phyloP scores from a whole-genome alignment of 2,113 vertebrate genomes.

The Cavia porcellus region DNA sequence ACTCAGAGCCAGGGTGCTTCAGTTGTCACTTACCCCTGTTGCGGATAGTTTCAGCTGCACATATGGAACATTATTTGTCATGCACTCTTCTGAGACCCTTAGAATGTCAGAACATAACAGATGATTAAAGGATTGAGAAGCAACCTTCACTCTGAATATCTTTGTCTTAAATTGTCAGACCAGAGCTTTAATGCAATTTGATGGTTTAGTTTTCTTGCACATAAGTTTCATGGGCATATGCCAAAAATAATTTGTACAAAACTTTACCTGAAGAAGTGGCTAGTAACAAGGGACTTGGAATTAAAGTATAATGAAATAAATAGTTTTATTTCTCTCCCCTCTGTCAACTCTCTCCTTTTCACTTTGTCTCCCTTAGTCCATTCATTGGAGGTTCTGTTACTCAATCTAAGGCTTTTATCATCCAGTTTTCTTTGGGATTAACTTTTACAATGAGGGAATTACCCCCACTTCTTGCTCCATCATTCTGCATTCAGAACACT shows the following conservation, averaged over 20 bases:
- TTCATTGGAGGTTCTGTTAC: not conserved
- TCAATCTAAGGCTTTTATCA: conserved; percentile 10
- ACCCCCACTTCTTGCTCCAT: not conserved
- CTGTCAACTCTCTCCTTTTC: not conserved
- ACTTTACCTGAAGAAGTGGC: conserved; percentile 52
- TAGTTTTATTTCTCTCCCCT: not conserved
- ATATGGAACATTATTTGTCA: conserved; percentile 84
- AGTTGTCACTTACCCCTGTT: conserved; percentile 68
- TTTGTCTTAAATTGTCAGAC: conserved; percentile 78
- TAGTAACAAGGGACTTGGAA: not conserved
- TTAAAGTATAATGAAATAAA: conserved; percentile 14
- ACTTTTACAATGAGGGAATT: not conserved
- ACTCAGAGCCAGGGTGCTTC: conserved; percentile 62
- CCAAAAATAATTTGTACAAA: conserved; percentile 59
- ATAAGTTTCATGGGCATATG: conserved; percentile 62
- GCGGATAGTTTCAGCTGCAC: conserved; percentile 78
- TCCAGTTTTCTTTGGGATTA: conserved; percentile 12
- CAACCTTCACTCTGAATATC: conserved; percentile 80
- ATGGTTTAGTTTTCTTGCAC: conserved; percentile 65
- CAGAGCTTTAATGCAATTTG: conserved; percentile 70
- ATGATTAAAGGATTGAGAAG: conserved; percentile 83
- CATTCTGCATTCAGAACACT: not conserved
- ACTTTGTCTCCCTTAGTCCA: not conserved
- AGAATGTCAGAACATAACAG: conserved; percentile 84
- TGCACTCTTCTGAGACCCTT: conserved; percentile 83